Evolutionary conservation across 2,797 vertebrate genomes (phyloP).

Genomic region (Fistularia commersonii): DNA sequence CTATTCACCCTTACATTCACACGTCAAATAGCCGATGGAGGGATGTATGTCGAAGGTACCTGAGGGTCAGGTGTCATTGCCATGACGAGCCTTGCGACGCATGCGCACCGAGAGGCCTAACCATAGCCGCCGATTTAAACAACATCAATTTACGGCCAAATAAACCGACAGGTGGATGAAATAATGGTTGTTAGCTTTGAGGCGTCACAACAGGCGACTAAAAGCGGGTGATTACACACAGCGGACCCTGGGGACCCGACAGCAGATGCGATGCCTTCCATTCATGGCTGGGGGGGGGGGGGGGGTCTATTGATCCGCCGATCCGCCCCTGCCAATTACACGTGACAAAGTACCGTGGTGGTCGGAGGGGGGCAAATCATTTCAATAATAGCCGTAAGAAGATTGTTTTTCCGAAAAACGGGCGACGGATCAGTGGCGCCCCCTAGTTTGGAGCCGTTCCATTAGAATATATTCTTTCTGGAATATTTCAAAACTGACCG

Average conservation of each 20-base stretch:
- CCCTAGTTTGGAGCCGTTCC: slow-evolving; percentile 5
- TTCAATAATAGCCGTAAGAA: slow-evolving; percentile 41
- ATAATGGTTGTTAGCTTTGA: slow-evolving; percentile 31
- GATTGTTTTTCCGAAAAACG: no score
- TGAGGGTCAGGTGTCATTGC: no score
- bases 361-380: slow-evolving; percentile 38
- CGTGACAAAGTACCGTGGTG: slow-evolving; percentile 50
- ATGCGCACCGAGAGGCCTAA: no score
- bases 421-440: no score
- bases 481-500: no score
- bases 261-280: slow-evolving; percentile 54
- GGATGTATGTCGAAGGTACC: background rate
- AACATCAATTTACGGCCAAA: slow-evolving; percentile 3
- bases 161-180: slow-evolving; percentile 3
- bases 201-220: slow-evolving; percentile 32
- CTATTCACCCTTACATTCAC: no score
- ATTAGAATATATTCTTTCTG: no score
- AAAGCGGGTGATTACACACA: slow-evolving; percentile 37
- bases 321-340: slow-evolving; percentile 55
- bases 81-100: slow-evolving; percentile 1
- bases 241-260: slow-evolving; percentile 35
- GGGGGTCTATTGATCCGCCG: slow-evolving; percentile 56
- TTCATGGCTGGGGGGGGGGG: no score
- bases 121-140: background rate
- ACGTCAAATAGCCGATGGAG: no score